A percentile compares a stretch with the other conserved stretches of the same genome.
phyloP scores from a whole-genome alignment of 1,140 invertebrate genomes.

The Drosophila yakuba region DNA sequence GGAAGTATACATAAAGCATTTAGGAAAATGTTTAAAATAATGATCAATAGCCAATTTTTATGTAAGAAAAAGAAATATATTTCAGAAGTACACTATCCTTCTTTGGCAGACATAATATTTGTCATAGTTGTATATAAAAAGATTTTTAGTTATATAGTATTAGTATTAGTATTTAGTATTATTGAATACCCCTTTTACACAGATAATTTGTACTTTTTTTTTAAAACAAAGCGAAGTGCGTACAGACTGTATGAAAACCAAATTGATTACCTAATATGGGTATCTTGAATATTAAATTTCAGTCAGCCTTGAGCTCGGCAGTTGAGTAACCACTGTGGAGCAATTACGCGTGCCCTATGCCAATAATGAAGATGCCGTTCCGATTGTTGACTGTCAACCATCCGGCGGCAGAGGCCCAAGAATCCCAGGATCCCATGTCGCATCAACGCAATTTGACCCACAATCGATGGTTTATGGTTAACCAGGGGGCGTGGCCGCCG shows the following conservation, averaged over 20 bases:
- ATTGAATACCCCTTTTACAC: too few species aligned
- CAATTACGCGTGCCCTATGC: constrained; percentile 22
- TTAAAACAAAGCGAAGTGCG: too few species aligned
- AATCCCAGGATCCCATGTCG: constrained; percentile 27
- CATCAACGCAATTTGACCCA: constrained; percentile 50
- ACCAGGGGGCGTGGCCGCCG: constrained; percentile 28
- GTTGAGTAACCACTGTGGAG: constrained; percentile 22
- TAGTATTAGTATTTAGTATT: too few species aligned
- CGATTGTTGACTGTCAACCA: constrained; percentile 40
- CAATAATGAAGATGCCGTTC: constrained; percentile 30
- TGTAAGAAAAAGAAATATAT: too few species aligned
- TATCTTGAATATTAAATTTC: background rate
- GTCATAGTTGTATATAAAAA: too few species aligned
- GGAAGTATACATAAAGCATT: background rate
- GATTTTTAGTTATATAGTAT: too few species aligned
- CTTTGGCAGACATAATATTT: too few species aligned
- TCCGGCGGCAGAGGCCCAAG: constrained; percentile 24
- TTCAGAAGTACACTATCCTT: too few species aligned
- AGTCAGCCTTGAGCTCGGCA: background rate
- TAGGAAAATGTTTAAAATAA: too few species aligned
- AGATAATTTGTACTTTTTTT: background rate
- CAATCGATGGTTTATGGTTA: constrained; percentile 51
- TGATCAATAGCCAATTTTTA: background rate
- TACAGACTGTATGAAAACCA: background rate
- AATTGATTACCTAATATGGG: too few species aligned